These are phyloP conservation scores for Telenomus remus DNA, from an alignment of 1,140 invertebrate species.

Conservation along the genomic window DNA sequence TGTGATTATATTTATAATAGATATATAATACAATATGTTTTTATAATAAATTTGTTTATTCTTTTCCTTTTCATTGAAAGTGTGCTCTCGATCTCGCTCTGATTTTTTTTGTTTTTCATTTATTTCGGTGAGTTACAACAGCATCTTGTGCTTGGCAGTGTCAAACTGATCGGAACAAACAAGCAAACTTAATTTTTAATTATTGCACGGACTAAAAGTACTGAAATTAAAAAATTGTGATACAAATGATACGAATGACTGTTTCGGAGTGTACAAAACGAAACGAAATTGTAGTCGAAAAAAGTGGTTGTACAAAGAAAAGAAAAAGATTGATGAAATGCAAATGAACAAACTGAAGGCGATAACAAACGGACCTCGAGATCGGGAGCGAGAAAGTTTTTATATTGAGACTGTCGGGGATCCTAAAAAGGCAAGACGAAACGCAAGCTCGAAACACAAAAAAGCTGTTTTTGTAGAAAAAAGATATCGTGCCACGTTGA, in stretches of 20 bases:
- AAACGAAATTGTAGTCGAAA: background rate
- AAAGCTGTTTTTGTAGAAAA: constrained; percentile 53
- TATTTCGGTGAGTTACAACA: constrained; percentile 49
- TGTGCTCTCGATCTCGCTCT: constrained; percentile 49
- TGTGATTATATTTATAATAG: constrained; percentile 52
- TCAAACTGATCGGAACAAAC: constrained; percentile 22
- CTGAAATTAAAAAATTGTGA: background rate
- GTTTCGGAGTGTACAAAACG: background rate
- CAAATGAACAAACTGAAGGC: constrained; percentile 13
- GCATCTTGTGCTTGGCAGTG: constrained; percentile 57
- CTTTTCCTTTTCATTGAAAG: constrained; percentile 59
- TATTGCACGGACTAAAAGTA: background rate
- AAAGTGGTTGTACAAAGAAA: constrained; percentile 1
- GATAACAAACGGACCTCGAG: constrained; percentile 46
- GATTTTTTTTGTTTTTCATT: too few species aligned
- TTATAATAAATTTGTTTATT: constrained; percentile 41
- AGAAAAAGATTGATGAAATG: background rate
- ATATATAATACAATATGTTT: constrained; percentile 32
- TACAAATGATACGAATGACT: too few species aligned
- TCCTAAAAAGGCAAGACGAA: constrained; percentile 71
- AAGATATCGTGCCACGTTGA: constrained; percentile 36
- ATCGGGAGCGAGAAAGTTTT: constrained; percentile 51
- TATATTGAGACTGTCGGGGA: constrained; percentile 32
- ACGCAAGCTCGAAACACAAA: constrained; percentile 25
- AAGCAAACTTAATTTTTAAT: constrained; percentile 2